Base-by-base conservation (phyloP, 2,113 vertebrate species). In the Cairina moschata region DNA sequence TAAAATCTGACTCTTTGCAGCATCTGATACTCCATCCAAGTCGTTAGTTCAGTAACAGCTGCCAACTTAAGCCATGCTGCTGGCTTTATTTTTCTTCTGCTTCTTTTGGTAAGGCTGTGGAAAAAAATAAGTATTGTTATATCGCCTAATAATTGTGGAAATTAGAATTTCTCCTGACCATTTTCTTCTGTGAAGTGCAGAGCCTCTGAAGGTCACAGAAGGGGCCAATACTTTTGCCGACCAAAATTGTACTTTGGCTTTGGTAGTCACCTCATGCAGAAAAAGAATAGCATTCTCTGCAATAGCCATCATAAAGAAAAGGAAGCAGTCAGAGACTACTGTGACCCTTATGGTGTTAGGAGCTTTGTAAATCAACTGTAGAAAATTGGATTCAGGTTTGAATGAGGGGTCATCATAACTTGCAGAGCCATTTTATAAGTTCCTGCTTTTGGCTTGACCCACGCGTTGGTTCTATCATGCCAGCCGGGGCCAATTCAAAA, bases 51-150 rank as follows among this genome's bases (percentile, higher is more conserved):
- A 87, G 44, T n/a, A 76, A 60, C 54, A 82, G 38, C 73, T 93
- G 69, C 56, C 88, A 82, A 78, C 31, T 66, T 65, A 34, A 89
- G 63, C 52, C 16, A 23, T 12, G 48, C 83, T 77, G 72, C 55
- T 48, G 48, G 36, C 72, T 54, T 75, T 66, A 15, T 38, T 82
- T 42, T 83, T 34, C 46, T 86, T 50, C 42, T 60, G 28, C 28
- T 26, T 73, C 42, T 38, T 92, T 79, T 68, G 28, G 28, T 38
- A 79, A 77, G 28, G 32, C 72, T 88, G 62, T 88, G 67, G 59
- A n/a, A 42, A 79, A 92, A 44, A 25, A 36, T 0, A 0, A 44
- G 13, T 54, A 14, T 71, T 86, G 20, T 54, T 17, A 5, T 88
- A 26, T 9, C 11, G 58, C 48, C 26, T 85, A 59, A 69, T 85